Conservation (phyloP, 2,888 invertebrate genomes). For the Lithophane ornitopus region DNA sequence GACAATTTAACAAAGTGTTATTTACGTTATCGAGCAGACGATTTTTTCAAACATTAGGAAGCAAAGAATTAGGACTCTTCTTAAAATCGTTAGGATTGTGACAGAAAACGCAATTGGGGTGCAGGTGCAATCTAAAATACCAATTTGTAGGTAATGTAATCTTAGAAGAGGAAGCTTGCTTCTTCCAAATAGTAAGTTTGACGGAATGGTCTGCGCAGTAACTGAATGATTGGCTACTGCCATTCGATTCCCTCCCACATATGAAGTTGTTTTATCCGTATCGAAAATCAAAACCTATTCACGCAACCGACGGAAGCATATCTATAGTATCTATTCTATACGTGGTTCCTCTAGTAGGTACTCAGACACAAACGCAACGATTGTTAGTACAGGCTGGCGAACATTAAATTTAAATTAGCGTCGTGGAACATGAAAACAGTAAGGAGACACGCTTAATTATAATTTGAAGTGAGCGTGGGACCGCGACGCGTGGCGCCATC, state of each 20-base stretch:
- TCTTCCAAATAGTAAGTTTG: background rate
- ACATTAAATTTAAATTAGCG: slow-evolving; percentile 63
- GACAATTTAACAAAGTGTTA: background rate
- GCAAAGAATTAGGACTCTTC: background rate
- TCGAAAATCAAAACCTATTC: background rate
- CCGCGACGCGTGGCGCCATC: slow-evolving; percentile 45
- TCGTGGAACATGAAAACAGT: slow-evolving; percentile 51
- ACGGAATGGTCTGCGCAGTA: background rate
- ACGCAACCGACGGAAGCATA: background rate
- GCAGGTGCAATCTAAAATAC: background rate
- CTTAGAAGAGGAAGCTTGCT: background rate
- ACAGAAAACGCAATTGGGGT: background rate
- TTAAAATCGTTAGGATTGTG: background rate
- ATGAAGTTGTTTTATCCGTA: background rate
- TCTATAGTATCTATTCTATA: background rate
- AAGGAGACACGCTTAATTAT: slow-evolving; percentile 62
- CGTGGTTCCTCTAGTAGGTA: background rate
- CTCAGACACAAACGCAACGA: slow-evolving; percentile 18
- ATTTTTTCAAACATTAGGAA: background rate
- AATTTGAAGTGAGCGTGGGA: slow-evolving; percentile 61
- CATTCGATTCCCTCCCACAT: background rate
- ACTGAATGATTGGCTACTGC: background rate
- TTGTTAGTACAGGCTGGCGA: slow-evolving; percentile 37
- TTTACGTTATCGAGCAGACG: background rate
- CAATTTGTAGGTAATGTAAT: background rate